A percentile compares a stretch with the other conserved stretches of the same genome.
Conservation (phyloP, 2,888 invertebrate genomes). For the Euplexia lucipara region DNA sequence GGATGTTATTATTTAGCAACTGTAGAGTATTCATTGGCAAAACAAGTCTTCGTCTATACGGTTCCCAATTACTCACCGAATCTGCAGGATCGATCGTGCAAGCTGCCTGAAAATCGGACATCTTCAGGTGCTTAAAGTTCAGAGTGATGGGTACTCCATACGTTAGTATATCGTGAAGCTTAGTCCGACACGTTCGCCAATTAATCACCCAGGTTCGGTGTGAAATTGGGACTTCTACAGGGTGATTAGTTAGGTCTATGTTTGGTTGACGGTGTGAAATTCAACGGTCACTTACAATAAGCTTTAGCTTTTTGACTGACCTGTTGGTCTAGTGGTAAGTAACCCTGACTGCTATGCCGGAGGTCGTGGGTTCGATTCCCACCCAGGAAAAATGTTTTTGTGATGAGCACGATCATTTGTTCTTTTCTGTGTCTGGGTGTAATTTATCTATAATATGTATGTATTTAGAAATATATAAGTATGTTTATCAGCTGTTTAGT, state of each 20-base stretch:
- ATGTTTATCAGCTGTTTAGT: too few relatives aligned
- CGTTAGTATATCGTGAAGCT: conserved; percentile 30
- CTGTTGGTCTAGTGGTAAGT: too few relatives aligned
- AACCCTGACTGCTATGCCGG: too few relatives aligned
- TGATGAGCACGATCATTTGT: too few relatives aligned
- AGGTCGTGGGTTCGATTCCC: too few relatives aligned
- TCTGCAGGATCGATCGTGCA: conserved; percentile 16
- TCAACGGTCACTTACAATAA: neutral
- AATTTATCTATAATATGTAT: too few relatives aligned
- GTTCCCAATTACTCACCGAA: conserved; percentile 2
- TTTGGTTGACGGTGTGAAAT: neutral
- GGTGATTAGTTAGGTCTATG: neutral
- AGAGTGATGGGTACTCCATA: conserved; percentile 28
- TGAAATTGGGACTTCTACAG: conserved; percentile 37
- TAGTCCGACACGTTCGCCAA: conserved; percentile 48
- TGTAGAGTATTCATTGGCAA: too few relatives aligned
- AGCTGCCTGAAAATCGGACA: conserved; percentile 36
- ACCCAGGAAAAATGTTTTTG: too few relatives aligned
- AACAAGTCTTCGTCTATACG: neutral
- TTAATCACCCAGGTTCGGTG: conserved; percentile 41
- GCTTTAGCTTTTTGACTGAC: too few relatives aligned
- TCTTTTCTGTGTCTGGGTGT: too few relatives aligned
- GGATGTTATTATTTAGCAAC: too few relatives aligned
- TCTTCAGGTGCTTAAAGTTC: conserved; percentile 40
- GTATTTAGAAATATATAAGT: too few relatives aligned